These are phyloP conservation scores for Norana najaformis DNA, from an alignment of 2,888 invertebrate species.

Conservation along the genomic window DNA sequence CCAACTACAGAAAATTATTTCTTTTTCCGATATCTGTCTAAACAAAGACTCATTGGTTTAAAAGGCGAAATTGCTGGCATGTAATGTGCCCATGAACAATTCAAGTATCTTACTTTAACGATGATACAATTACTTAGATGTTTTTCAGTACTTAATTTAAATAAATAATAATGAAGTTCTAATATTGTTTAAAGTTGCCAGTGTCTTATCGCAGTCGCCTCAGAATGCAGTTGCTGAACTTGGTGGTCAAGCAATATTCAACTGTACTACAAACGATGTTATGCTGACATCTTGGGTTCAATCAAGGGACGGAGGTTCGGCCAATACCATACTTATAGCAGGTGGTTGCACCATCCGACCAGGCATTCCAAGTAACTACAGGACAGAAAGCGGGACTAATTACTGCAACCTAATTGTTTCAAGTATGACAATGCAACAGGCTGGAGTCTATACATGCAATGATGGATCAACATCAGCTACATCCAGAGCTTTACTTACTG, in stretches of 20 bases:
- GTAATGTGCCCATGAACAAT: too few relatives aligned
- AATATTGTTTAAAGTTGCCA: background rate
- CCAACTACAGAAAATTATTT: too few relatives aligned
- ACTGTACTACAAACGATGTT: background rate
- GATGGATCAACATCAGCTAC: background rate
- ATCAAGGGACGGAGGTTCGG: background rate
- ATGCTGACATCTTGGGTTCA: background rate
- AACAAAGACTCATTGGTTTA: too few relatives aligned
- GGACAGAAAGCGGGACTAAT: background rate
- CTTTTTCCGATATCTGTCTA: too few relatives aligned
- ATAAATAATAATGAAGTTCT: too few relatives aligned
- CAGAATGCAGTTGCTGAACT: background rate
- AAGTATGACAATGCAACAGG: background rate
- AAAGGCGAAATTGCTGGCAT: too few relatives aligned
- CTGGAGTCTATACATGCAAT: background rate
- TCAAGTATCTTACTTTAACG: too few relatives aligned
- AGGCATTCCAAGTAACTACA: background rate
- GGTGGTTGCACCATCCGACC: background rate
- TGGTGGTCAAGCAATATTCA: background rate
- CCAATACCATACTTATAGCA: background rate
- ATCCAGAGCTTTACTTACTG: background rate
- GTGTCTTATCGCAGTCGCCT: background rate
- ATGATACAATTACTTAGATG: too few relatives aligned
- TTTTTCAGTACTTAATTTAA: too few relatives aligned
- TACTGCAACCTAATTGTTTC: background rate